phyloP scores from a whole-genome alignment of 1,140 invertebrate genomes.

The Drosophila pectinifera region DNA sequence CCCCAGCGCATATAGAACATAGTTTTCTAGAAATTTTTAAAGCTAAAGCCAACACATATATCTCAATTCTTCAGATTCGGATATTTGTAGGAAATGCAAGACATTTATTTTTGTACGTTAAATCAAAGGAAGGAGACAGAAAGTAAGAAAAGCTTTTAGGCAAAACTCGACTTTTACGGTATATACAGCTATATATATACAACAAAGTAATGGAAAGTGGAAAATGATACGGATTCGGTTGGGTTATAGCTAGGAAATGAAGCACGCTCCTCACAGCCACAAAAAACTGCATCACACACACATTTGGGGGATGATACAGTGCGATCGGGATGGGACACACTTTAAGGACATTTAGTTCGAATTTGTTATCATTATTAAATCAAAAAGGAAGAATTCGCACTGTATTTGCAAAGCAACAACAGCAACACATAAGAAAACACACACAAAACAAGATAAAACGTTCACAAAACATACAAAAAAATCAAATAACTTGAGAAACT shows the following conservation, averaged over 20 bases:
- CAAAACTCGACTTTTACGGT: conserved; percentile 40
- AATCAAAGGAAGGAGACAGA: background rate
- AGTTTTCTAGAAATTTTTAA: conserved; percentile 77
- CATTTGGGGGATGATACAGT: conserved; percentile 6
- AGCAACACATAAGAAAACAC: conserved; percentile 8
- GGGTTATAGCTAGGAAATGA: conserved; percentile 37
- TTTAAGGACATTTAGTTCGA: conserved; percentile 16
- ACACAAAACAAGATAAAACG: conserved; percentile 37
- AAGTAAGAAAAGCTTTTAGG: conserved; percentile 38
- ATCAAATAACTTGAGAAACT: conserved; percentile 20
- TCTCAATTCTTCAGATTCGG: conserved; percentile 30
- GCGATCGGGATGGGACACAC: conserved; percentile 14
- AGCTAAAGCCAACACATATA: conserved; percentile 26
- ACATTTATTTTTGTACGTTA: conserved; percentile 70
- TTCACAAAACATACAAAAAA: conserved; percentile 40
- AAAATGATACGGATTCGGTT: conserved; percentile 8
- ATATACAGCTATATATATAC: conserved; percentile 15
- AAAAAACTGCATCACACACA: conserved; percentile 22
- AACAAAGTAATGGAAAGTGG: background rate
- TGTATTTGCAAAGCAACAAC: conserved; percentile 10
- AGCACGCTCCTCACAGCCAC: conserved; percentile 28
- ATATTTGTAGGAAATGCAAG: conserved; percentile 33
- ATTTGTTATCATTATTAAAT: conserved; percentile 23
- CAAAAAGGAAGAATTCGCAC: conserved; percentile 3
- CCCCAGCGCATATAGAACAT: conserved; percentile 36